phyloP scores from a whole-genome alignment of 2,113 vertebrate species.

The Potamarius usumacintae region DNA sequence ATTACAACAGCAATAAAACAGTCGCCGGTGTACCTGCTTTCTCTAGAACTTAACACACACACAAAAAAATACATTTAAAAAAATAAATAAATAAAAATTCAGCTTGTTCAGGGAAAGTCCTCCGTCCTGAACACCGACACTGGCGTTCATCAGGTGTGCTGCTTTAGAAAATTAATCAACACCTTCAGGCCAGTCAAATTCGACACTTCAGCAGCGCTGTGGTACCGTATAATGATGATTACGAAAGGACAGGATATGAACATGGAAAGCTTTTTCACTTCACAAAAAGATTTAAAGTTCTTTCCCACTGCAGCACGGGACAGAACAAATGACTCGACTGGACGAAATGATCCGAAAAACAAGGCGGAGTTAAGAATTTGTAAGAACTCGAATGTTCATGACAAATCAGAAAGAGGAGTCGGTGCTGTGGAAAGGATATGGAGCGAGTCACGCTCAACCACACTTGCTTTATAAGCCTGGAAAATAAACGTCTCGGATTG shows the following conservation, averaged over 20 bases:
- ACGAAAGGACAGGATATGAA: background rate
- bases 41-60: background rate
- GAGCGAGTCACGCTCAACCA: background rate
- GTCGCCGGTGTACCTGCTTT: background rate
- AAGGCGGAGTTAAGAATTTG: background rate
- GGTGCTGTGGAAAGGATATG: conserved; percentile 23
- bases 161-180: background rate
- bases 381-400: background rate
- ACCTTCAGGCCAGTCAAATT: background rate
- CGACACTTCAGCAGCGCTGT: background rate
- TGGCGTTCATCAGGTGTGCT: background rate
- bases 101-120: too few relatives aligned
- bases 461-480: conserved; percentile 33
- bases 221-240: too few relatives aligned
- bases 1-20: background rate
- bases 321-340: background rate
- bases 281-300: background rate
- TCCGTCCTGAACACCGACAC: too few relatives aligned
- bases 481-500: conserved; percentile 11
- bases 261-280: background rate
- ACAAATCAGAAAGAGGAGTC: background rate
- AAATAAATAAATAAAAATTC: background rate
- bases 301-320: background rate
- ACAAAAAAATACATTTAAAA: too few relatives aligned
- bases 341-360: background rate